phyloP scores from a whole-genome alignment of 2,113 vertebrate genomes.

The Dolichallabes microphthalmus region DNA sequence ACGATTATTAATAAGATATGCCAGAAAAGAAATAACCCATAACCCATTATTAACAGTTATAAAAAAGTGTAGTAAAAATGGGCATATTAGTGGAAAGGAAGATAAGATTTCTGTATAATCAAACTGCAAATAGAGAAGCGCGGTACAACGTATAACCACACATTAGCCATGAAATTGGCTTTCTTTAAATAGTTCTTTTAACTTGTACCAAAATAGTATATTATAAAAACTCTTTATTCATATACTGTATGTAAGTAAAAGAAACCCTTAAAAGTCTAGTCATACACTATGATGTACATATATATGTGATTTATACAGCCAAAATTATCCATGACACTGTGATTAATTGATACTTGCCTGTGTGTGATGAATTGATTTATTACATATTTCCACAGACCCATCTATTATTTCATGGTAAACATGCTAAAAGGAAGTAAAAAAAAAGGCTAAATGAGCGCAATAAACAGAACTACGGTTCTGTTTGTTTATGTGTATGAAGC shows the following conservation, averaged over 20 bases:
- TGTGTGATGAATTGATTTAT: constrained; percentile 81
- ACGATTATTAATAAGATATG: neutral
- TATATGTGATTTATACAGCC: constrained; percentile 74
- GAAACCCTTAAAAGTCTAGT: constrained; percentile 47
- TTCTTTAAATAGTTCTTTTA: neutral
- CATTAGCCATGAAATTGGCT: neutral
- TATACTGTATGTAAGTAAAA: neutral
- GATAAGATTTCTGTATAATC: neutral
- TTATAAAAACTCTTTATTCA: neutral
- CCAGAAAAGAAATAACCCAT: neutral
- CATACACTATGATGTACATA: constrained; percentile 58
- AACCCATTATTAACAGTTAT: neutral
- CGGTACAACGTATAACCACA: too few species aligned
- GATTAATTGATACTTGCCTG: constrained; percentile 69
- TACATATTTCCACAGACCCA: constrained; percentile 72
- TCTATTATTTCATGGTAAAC: constrained; percentile 77
- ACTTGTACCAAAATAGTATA: neutral
- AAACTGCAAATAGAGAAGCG: neutral
- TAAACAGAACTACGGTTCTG: constrained; percentile 27
- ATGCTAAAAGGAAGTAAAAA: constrained; percentile 40
- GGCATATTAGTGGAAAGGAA: neutral
- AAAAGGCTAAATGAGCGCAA: constrained; percentile 65
- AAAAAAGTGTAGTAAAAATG: neutral
- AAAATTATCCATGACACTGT: constrained; percentile 74
- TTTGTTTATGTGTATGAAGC: constrained; percentile 14